Evolutionary conservation across 35 echinoderm and acorn worm genomes (phyloP), one percentile per base, ranked within the genome.

Genomic region (Apostichopus japonicus): DNA sequence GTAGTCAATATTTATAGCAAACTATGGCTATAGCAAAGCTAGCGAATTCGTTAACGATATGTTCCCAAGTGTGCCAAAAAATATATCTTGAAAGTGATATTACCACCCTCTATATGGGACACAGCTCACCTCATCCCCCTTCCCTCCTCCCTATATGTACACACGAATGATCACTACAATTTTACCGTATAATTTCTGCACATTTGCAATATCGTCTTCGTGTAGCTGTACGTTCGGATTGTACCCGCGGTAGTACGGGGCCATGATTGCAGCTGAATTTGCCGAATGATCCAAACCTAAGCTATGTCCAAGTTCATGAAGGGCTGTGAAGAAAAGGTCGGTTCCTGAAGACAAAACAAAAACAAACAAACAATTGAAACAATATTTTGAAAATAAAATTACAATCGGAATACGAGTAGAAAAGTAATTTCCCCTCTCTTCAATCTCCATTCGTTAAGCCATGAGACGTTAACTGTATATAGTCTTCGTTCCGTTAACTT

Each of bases 221-320:
- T 88, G 86, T 16, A 93, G 53, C 55, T 65, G 67, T 15, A 55
- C n/a, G 53, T 79, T 77, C 10, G 84, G 72, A 7, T 56, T 57
- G 86, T 93, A 93, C 16, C 86, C 86, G 24, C 54, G 86, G 24
- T 93, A 93, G 17, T 90, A 79, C 65, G 92, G 84, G 6, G 84
- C 71, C 92, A 93, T 93, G 8, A 93, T 56, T 6, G 84, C 77
- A 11, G 11, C 77, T 4, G 71, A 78, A 24, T 88, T 86, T 5
- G 27, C 14, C 9, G 92, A 90, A 57, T 93, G 92, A 13, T 79
- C 92, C 2, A 93, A 53, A 25, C 92, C 92, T 16, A 93, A 25
- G 10, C 84, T 90, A 23, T 93, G 92, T 13, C 92, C 92, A 4
- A 93, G 52, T 61, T 93, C 92, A 84, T 93, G 92, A 14, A 78